These are phyloP conservation scores for Callimorpha dominula DNA, from an alignment of 2,888 invertebrate species.

Conservation along the genomic window DNA sequence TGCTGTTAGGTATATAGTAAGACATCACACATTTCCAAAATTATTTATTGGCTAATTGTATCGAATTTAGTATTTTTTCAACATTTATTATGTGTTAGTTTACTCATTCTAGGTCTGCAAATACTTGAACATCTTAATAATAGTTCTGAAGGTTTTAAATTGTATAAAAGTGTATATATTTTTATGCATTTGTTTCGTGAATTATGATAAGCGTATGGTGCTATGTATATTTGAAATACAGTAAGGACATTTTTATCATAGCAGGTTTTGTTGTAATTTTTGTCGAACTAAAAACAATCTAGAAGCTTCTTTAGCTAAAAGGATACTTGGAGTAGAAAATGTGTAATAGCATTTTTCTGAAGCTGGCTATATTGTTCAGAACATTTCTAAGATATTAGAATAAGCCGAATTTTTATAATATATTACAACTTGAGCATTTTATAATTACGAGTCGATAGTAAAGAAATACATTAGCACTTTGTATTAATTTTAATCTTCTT, in stretches of 20 bases:
- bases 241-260: not conserved
- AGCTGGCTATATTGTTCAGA: not conserved
- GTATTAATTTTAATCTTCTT: slow-evolving; percentile 50
- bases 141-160: not conserved
- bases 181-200: not conserved
- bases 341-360: not conserved
- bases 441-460: not conserved
- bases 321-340: too few species aligned
- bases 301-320: not conserved
- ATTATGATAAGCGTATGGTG: slow-evolving; percentile 2
- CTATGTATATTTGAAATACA: slow-evolving; percentile 6
- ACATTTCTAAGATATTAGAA: not conserved
- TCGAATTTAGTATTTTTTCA: not conserved
- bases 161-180: not conserved
- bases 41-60: not conserved
- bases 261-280: not conserved
- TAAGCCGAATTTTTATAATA: not conserved
- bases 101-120: not conserved
- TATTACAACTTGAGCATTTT: not conserved
- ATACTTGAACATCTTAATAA: not conserved
- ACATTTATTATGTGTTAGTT: not conserved
- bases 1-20: too few species aligned
- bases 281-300: not conserved
- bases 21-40: not conserved
- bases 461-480: slow-evolving; percentile 20